Conservation (phyloP, 2,888 invertebrate species). For the Autographa pulchrina region DNA sequence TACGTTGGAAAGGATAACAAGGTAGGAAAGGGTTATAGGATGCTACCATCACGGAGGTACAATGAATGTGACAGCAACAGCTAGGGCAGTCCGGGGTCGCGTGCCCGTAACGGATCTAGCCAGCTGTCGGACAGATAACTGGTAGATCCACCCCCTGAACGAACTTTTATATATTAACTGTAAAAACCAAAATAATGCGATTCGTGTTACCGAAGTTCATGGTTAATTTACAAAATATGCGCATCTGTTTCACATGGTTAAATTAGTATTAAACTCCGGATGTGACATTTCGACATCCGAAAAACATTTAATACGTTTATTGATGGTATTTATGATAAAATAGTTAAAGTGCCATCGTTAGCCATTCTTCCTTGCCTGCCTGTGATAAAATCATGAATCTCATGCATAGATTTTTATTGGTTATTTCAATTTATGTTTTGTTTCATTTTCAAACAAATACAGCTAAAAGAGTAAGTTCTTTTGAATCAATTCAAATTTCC, state of each 20-base stretch:
- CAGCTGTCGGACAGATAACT: no score
- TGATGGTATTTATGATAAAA: background rate
- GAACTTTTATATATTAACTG: no score
- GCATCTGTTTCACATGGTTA: background rate
- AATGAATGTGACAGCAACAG: no score
- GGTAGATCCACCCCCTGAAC: no score
- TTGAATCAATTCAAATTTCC: background rate
- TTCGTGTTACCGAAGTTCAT: no score
- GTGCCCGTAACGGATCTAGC: no score
- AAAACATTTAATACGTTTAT: background rate
- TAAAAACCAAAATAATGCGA: no score
- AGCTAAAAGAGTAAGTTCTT: background rate
- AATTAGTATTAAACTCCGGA: background rate
- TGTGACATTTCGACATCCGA: background rate
- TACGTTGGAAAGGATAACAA: no score
- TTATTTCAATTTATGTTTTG: background rate
- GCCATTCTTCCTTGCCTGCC: background rate
- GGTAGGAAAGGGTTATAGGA: no score
- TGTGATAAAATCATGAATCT: background rate
- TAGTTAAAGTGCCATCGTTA: background rate
- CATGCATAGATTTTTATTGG: background rate
- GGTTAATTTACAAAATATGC: background rate
- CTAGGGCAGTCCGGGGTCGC: no score
- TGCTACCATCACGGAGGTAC: no score
- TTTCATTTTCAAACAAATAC: background rate